Base-by-base conservation (phyloP, 1,140 invertebrate species). In the Aphaenogaster floridana region DNA sequence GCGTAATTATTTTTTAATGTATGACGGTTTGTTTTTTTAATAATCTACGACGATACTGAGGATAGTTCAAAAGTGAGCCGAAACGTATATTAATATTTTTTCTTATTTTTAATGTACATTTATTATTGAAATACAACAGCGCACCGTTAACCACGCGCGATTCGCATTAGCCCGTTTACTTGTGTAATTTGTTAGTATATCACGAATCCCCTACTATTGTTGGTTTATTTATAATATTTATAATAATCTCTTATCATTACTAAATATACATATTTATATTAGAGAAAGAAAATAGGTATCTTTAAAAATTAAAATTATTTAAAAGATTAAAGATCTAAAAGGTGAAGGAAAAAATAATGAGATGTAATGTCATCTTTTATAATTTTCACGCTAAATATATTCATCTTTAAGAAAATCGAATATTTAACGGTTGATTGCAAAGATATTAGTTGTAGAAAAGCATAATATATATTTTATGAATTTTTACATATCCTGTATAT, bases 371-470 rank as follows among this genome's bases (percentile, higher is more conserved):
- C 9, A 57, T 54, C 0, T 4, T n/a, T 79, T n/a, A 28, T 28
- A 28, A 34, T 28, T 71, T 48, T 48, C 2, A 28, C 8, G 1
- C 0, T 28, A 21, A 66, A 48, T 54, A 15, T 17, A 21, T 39
- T 81, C 42, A 28, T 21, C 3, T 57, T 68, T 42, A 34, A 36
- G 15, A 57, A 50, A 54, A 15, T 69, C 36, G 13, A 39, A 39
- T 52, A 28, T 15, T 69, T 69, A n/a, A 52, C 13, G 9, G 3
- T 57, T 69, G 42, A 71, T 57, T 71, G 21, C 57, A 34, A 69
- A 17, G 34, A 42, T 45, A 45, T 39, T 63, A 59, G 21, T 81
- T 72, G 28, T 59, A 48, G 52, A 72, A 72, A 50, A n/a, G 8
- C 3, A 48, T 45, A 61, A 42, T 28, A 11, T 11, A 61, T 17